Conservation (phyloP, 2,888 invertebrate genomes). For the Leptopterna dolabrata region DNA sequence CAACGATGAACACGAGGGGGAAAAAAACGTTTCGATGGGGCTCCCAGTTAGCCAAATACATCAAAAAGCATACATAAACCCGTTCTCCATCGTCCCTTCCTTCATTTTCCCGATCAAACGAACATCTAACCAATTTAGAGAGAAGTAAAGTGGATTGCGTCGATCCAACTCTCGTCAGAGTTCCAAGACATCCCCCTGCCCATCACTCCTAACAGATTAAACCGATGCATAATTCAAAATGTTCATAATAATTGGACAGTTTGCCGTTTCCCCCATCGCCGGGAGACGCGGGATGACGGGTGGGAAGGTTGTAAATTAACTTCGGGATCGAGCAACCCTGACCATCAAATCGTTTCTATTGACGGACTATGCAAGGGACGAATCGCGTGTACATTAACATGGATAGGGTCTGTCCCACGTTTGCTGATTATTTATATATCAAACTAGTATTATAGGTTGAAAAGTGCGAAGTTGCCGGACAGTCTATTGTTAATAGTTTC, state of each 20-base stretch:
- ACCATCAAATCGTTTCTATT: not conserved
- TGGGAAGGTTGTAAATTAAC: conserved; percentile 21
- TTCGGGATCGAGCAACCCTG: not conserved
- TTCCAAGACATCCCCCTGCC: not conserved
- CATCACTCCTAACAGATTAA: conserved; percentile 42
- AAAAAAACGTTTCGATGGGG: not conserved
- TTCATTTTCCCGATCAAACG: conserved; percentile 9
- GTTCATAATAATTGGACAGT: conserved; percentile 46
- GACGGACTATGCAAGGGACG: too few species aligned
- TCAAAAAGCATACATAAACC: conserved; percentile 14
- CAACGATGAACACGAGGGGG: not conserved
- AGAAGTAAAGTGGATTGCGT: conserved; percentile 23
- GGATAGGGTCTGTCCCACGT: too few species aligned
- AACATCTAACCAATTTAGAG: conserved; percentile 15
- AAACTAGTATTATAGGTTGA: too few species aligned
- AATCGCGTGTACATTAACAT: too few species aligned
- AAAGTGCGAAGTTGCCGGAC: too few species aligned
- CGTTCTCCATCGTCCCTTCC: not conserved
- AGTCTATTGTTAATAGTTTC: too few species aligned
- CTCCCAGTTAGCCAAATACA: not conserved
- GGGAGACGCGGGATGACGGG: not conserved
- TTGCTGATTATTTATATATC: too few species aligned
- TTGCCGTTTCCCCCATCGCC: not conserved
- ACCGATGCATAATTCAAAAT: conserved; percentile 44
- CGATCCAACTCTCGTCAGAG: not conserved